These are phyloP conservation scores for Rhinoptilus africanus DNA, from an alignment of 2,113 vertebrate genomes.

Conservation along the genomic window DNA sequence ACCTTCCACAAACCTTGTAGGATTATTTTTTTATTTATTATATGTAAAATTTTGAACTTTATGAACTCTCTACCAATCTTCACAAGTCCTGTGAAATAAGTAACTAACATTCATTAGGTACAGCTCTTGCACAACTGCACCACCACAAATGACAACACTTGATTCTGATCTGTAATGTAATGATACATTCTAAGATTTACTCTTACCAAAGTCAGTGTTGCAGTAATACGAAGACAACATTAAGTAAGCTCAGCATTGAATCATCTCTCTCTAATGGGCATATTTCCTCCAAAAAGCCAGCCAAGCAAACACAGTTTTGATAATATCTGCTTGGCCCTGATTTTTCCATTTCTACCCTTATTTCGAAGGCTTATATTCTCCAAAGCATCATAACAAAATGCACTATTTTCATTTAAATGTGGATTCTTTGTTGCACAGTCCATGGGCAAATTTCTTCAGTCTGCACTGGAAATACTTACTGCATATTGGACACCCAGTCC, in stretches of 20 bases:
- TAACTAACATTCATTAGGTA: background rate
- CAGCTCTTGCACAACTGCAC: background rate
- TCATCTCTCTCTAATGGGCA: background rate
- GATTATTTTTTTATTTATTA: background rate
- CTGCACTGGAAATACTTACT: background rate
- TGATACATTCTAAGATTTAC: background rate
- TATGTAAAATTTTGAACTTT: background rate
- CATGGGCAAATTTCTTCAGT: background rate
- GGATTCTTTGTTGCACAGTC: background rate
- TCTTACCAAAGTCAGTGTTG: background rate
- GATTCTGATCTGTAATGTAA: background rate
- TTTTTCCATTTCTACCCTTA: background rate
- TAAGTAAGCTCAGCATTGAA: background rate
- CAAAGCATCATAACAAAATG: background rate
- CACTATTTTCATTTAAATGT: background rate
- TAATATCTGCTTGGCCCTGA: background rate
- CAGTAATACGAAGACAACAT: background rate
- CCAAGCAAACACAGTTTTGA: background rate
- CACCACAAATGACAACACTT: background rate
- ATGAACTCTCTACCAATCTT: background rate
- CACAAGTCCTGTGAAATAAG: background rate
- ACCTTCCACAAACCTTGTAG: background rate
- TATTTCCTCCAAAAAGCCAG: background rate
- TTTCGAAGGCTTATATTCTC: background rate
- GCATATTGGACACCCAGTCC: background rate